Percentiles rank a stretch among this genome's conserved stretches.
Conservation (phyloP, 2,113 vertebrate genomes). For the Procavia capensis region DNA sequence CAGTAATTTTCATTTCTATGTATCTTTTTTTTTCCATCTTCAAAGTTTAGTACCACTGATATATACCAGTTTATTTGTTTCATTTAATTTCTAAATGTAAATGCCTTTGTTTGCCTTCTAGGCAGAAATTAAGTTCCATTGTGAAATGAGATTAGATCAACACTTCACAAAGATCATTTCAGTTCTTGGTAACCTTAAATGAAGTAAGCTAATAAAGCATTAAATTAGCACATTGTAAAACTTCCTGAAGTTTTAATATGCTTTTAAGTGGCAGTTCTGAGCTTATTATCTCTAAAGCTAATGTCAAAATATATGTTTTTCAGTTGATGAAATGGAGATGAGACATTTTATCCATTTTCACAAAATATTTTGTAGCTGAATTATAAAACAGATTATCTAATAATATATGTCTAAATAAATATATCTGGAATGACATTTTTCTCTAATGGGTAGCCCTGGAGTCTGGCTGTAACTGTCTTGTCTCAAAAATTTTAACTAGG, state of each 20-base stretch:
- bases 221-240: conserved; percentile 79
- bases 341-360: conserved; percentile 59
- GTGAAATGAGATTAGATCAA: conserved; percentile 77
- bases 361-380: conserved; percentile 51
- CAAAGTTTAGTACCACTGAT: conserved; percentile 39
- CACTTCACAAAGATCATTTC: conserved; percentile 76
- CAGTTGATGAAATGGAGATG: conserved; percentile 45
- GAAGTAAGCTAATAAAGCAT: conserved; percentile 82
- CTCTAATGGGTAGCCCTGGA: neutral
- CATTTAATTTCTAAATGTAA: conserved; percentile 71
- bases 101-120: conserved; percentile 65
- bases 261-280: conserved; percentile 64
- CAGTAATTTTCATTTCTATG: conserved; percentile 44
- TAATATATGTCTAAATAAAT: conserved; percentile 16
- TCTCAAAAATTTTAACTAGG: conserved; percentile 28
- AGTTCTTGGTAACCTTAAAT: conserved; percentile 78
- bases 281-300: conserved; percentile 64
- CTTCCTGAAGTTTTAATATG: conserved; percentile 76
- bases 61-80: conserved; percentile 66
- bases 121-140: conserved; percentile 74
- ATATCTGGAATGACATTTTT: neutral
- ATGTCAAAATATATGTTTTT: conserved; percentile 69
- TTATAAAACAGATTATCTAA: conserved; percentile 48
- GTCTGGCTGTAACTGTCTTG: conserved; percentile 14
- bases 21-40: neutral